Evolutionary conservation across 35 echinoderm and acorn worm species (phyloP), one percentile per base, ranked within the genome.

Genomic region (Heliocidaris tuberculata): DNA sequence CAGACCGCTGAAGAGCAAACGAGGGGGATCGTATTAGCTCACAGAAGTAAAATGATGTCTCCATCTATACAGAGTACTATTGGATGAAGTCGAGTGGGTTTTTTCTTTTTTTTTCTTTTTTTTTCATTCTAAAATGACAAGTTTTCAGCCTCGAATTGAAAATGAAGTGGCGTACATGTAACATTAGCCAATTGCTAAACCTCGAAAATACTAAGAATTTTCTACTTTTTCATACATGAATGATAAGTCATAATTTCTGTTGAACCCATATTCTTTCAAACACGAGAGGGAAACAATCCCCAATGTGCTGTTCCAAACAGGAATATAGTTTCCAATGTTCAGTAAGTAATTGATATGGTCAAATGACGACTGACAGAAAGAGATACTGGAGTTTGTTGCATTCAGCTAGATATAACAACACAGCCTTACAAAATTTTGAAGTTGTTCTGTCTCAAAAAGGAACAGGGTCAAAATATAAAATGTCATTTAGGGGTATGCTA

Each of bases 1-100:
- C 27, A 86, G 95, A 31, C n/a, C 93, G 31, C 30, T 96, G 93
- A 96, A 96, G 54, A 86, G 86, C 27, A 96, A 96, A 50, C 86
- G 93, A 90, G 95, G 95, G 50, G 95, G 95, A 10, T 94, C 95
- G 1, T 96, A 91, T 35, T 96, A 93, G 91, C n/a, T 93, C 13
- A 47, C 12, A 47, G 32, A 5, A n/a, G 29, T 32, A 17, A 6
- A 30, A 27, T 48, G 16, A n/a, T 32, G 1, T 13, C 87, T 89
- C 87, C 27, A 19, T 78, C 31, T 89, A 24, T 47, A 47, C 47
- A 48, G 1, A 31, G 87, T 32, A 48, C 87, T 89, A 89, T 21
- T 47, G 32, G 31, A 15, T 6, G 31, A 48, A 47, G 31, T 32
- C 5, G 87, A 32, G 31, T 15, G 24, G 31, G 47, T 48, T 47